Evolutionary conservation across 2,888 invertebrate species (phyloP).

Genomic region (Apoda limacodes): DNA sequence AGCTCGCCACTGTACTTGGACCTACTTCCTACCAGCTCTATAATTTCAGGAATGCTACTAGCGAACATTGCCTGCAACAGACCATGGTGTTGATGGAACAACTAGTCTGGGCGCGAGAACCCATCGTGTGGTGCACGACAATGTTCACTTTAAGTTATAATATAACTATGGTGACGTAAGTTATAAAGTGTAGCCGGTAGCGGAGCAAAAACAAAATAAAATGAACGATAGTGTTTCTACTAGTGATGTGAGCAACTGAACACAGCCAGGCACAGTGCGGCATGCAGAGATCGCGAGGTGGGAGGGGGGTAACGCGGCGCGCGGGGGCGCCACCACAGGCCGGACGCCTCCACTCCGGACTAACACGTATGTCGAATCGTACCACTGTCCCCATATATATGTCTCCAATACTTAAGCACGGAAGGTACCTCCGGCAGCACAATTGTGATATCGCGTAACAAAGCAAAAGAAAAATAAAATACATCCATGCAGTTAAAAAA

Average conservation of each 20-base stretch:
- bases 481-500: slow-evolving; percentile 51
- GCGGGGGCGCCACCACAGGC: slow-evolving; percentile 28
- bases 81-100: slow-evolving; percentile 66
- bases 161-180: slow-evolving; percentile 56
- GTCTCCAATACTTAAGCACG: slow-evolving; percentile 42
- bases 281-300: slow-evolving; percentile 60
- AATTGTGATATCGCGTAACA: slow-evolving; percentile 60
- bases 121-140: slow-evolving; percentile 68
- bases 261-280: slow-evolving; percentile 69
- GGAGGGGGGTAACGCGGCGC: slow-evolving; percentile 56
- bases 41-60: slow-evolving; percentile 99
- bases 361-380: slow-evolving; percentile 24
- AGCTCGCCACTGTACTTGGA: slow-evolving; percentile 99
- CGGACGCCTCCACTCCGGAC: slow-evolving; percentile 27
- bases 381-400: slow-evolving; percentile 39
- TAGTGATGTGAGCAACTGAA: slow-evolving; percentile 69
- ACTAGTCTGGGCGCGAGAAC: slow-evolving; percentile 46
- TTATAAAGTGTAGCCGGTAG: slow-evolving; percentile 60
- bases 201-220: slow-evolving; percentile 63
- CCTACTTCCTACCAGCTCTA: slow-evolving; percentile 99
- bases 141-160: slow-evolving; percentile 61
- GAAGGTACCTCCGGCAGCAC: slow-evolving; percentile 50
- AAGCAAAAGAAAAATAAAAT: slow-evolving; percentile 68
- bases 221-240: slow-evolving; percentile 63
- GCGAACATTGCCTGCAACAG: slow-evolving; percentile 99